Evolutionary conservation across 2,797 vertebrate genomes (phyloP), one percentile per base, ranked within the genome.

Genomic region (Neosilurus hyrtlii): DNA sequence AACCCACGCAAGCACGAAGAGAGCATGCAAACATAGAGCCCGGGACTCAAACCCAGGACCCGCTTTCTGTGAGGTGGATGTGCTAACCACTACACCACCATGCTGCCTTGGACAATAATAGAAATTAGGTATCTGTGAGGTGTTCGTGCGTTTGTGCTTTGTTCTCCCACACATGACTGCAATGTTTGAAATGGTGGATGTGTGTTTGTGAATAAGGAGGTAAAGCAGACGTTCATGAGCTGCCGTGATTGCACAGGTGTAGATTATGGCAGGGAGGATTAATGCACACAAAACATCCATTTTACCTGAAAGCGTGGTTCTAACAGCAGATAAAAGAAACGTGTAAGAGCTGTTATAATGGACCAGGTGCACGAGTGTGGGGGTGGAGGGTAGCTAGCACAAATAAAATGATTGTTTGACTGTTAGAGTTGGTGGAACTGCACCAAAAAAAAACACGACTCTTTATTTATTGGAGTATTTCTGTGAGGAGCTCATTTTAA

Each of bases 191-290:
- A 35, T 63, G 56, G 43, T 63, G 80, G 66, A 12, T 12, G 26
- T 59, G 72, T 51, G 56, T 7, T 35, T 65, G 18, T 82, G 59
- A 52, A 16, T 37, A 20, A 65, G 70, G n/a, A 74, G 18, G 24
- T 63, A 30, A 73, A 35, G 14, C 18, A 74, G 16, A 73, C 12
- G 6, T 26, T 22, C 24, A 16, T 63, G 77, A 63, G 37, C 76
- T 79, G 62, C 66, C 3, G 20, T 76, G 57, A 35, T 67, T 54
- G 26, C 63, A 79, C 63, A 66, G 80, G 61, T 82, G 80, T 52
- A 51, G 43, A 61, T 52, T 20, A 54, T 9, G 15, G 30, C 59
- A 52, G 3, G 43, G 24, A 12, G 24, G 57, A 12, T 52, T 22
- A 59, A 49, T 65, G 43, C 4, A 54, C 22, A 66, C n/a, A 54